Conservation (phyloP, 1,140 invertebrate species). For the Eumaeus atala region DNA sequence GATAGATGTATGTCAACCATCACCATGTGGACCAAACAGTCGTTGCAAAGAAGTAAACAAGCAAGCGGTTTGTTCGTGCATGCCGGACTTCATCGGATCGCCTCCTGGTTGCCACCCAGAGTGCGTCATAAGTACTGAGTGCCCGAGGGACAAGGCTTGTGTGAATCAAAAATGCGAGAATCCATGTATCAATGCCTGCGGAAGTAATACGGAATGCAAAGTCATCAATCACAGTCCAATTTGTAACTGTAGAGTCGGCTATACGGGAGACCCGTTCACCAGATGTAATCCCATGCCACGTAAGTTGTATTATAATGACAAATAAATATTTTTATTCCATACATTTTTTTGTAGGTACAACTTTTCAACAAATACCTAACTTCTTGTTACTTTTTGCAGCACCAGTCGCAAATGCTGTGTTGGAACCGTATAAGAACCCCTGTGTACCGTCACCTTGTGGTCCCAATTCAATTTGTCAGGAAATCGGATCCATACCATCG, state of each 20-base stretch:
- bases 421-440: conserved; percentile 78
- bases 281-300: conserved; percentile 76
- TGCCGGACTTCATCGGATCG: conserved; percentile 76
- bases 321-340: too few relatives aligned
- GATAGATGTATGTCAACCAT: conserved; percentile 76
- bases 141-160: conserved; percentile 78
- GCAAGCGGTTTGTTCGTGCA: conserved; percentile 78
- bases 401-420: conserved; percentile 50
- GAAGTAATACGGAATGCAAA: conserved; percentile 78
- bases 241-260: conserved; percentile 80
- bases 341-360: too few relatives aligned
- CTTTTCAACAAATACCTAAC: too few relatives aligned
- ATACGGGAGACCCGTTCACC: conserved; percentile 84
- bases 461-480: conserved; percentile 79
- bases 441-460: conserved; percentile 86
- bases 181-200: conserved; percentile 80
- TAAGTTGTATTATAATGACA: conserved; percentile 47
- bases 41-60: conserved; percentile 76
- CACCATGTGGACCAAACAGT: conserved; percentile 81
- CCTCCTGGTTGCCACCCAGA: conserved; percentile 79
- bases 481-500: conserved; percentile 76
- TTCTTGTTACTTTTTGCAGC: conserved; percentile 37
- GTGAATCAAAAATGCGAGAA: conserved; percentile 79
- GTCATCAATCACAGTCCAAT: conserved; percentile 83
- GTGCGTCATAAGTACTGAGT: conserved; percentile 79